These are phyloP conservation scores for Oncorhynchus kisutch DNA, from an alignment of 2,113 vertebrate species.

Conservation along the genomic window DNA sequence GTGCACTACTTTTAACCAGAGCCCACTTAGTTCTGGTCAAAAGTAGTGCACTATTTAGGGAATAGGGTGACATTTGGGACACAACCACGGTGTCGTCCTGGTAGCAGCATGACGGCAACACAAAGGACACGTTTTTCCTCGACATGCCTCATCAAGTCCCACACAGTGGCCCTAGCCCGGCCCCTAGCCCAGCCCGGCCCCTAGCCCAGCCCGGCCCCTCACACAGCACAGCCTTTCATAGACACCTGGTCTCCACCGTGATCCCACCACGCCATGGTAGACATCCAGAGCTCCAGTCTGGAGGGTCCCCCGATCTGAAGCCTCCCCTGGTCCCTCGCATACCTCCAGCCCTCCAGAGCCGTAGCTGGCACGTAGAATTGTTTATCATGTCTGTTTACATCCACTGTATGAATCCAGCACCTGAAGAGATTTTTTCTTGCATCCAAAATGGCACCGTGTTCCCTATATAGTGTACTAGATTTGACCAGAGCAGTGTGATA, in stretches of 20 bases:
- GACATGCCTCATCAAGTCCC: constrained; percentile 11
- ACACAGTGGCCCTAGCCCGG: background rate
- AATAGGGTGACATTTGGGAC: too few species aligned
- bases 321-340: too few species aligned
- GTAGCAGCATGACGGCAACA: background rate
- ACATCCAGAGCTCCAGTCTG: background rate
- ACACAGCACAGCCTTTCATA: constrained; percentile 5
- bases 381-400: background rate
- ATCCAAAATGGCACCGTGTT: too few species aligned
- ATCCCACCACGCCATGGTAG: background rate
- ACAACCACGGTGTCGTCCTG: too few species aligned
- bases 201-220: background rate
- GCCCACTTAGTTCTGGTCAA: too few species aligned
- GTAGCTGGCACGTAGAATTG: background rate
- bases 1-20: too few species aligned
- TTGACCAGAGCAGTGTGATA: too few species aligned
- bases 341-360: too few species aligned
- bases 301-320: background rate
- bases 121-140: constrained; percentile 10
- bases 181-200: background rate
- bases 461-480: too few species aligned
- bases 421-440: background rate
- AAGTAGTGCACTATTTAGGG: too few species aligned
- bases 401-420: background rate
- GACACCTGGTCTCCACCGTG: background rate